These are phyloP conservation scores for Amblyornis subalaris DNA, from an alignment of 2,113 vertebrate species.

Conservation along the genomic window DNA sequence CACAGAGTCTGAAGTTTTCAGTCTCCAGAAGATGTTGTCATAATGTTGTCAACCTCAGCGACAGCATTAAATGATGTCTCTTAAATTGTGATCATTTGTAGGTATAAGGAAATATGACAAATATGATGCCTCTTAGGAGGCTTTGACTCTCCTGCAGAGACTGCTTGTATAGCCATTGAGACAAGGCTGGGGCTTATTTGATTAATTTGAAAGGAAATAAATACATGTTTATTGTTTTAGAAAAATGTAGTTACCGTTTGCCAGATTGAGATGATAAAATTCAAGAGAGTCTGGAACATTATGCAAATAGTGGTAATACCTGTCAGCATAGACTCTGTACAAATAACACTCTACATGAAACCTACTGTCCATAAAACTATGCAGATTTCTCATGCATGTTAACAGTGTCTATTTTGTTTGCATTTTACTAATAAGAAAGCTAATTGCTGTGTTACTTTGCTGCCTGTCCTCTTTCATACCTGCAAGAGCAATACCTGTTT, in stretches of 20 bases:
- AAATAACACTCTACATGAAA: background rate
- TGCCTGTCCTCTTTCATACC: background rate
- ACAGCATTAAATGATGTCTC: background rate
- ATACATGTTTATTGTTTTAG: background rate
- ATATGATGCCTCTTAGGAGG: background rate
- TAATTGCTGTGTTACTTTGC: background rate
- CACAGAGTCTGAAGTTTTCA: background rate
- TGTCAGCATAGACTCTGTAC: background rate
- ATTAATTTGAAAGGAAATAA: background rate
- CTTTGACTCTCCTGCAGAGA: background rate
- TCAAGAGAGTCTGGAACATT: background rate
- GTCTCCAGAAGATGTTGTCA: background rate
- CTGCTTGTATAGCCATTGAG: background rate
- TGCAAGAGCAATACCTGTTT: background rate
- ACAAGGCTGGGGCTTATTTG: background rate
- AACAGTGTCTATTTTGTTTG: background rate
- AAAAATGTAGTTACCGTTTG: background rate
- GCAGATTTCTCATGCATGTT: background rate
- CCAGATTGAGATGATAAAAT: background rate
- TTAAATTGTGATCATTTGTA: background rate
- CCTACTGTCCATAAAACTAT: background rate
- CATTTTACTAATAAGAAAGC: background rate
- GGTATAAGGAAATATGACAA: background rate
- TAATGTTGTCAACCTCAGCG: background rate
- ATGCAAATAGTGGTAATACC: background rate